These are phyloP conservation scores for Coelogynopora nodosa DNA, from an alignment of 2,888 invertebrate genomes.

Conservation along the genomic window DNA sequence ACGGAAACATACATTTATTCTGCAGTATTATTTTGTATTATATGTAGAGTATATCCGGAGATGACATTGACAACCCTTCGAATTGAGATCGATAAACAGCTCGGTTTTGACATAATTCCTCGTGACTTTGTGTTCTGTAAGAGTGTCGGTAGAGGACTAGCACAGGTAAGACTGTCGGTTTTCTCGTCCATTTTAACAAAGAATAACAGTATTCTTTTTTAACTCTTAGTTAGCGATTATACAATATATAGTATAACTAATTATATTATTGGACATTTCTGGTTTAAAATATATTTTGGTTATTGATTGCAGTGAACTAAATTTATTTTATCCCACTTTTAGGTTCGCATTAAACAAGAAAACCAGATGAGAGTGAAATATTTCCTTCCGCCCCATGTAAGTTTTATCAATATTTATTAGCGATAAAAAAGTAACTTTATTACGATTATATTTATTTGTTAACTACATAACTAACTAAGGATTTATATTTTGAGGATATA, in stretches of 20 bases:
- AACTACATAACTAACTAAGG: no score
- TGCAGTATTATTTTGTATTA: no score
- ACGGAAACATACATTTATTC: no score
- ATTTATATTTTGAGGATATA: no score
- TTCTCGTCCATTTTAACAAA: neutral
- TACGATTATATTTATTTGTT: no score
- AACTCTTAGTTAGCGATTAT: neutral
- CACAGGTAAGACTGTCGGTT: constrained; percentile 58
- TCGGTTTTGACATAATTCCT: constrained; percentile 60
- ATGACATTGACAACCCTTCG: constrained; percentile 51
- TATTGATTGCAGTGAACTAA: no score
- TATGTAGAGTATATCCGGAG: constrained; percentile 40
- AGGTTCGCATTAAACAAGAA: constrained; percentile 64
- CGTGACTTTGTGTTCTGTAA: constrained; percentile 63
- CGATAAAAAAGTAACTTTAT: no score
- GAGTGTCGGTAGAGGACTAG: constrained; percentile 65
- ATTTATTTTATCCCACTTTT: no score
- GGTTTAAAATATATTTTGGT: no score
- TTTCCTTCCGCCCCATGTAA: constrained; percentile 63
- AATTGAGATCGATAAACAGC: constrained; percentile 61
- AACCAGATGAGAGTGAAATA: constrained; percentile 63
- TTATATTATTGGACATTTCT: no score
- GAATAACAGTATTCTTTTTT: neutral
- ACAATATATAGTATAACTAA: no score
- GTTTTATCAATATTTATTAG: neutral